These are phyloP conservation scores for Scyliorhinus canicula DNA, from an alignment of 2,797 vertebrate genomes.

Conservation along the genomic window DNA sequence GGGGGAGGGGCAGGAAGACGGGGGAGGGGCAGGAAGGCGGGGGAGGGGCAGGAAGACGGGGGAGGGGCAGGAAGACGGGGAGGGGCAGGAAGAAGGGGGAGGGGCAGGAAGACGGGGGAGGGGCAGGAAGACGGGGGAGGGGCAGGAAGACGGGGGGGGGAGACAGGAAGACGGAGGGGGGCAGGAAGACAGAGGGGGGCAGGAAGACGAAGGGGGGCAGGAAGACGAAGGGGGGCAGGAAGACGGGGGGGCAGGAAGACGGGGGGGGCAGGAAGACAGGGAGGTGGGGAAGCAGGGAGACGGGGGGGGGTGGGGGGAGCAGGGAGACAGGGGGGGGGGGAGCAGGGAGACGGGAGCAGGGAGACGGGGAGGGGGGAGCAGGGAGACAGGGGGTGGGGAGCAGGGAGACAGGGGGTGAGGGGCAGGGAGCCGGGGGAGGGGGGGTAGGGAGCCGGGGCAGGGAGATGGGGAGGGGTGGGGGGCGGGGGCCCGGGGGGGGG, in stretches of 20 bases:
- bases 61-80: constrained; percentile 21
- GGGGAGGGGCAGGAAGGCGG: constrained; percentile 35
- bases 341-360: too few species aligned
- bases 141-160: too few species aligned
- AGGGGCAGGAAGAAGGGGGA: constrained; percentile 20
- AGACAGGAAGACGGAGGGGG: too few species aligned
- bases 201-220: constrained; percentile 38
- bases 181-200: not conserved
- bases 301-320: not conserved
- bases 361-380: not conserved
- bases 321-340: too few species aligned
- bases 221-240: constrained; percentile 39
- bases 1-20: not conserved
- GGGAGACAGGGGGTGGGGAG: constrained; percentile 39
- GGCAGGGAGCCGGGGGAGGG: constrained; percentile 8
- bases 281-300: too few species aligned
- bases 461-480: constrained; percentile 36
- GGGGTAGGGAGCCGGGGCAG: constrained; percentile 4
- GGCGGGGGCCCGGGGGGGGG: not conserved
- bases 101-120: not conserved
- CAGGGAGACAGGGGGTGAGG: constrained; percentile 39
- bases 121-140: constrained; percentile 16
- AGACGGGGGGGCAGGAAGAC: constrained; percentile 37
- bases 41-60: constrained; percentile 31
- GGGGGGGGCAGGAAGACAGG: constrained; percentile 9